Conservation (phyloP, 92 coral and sea anemone species). For the Phenganax marumi region DNA sequence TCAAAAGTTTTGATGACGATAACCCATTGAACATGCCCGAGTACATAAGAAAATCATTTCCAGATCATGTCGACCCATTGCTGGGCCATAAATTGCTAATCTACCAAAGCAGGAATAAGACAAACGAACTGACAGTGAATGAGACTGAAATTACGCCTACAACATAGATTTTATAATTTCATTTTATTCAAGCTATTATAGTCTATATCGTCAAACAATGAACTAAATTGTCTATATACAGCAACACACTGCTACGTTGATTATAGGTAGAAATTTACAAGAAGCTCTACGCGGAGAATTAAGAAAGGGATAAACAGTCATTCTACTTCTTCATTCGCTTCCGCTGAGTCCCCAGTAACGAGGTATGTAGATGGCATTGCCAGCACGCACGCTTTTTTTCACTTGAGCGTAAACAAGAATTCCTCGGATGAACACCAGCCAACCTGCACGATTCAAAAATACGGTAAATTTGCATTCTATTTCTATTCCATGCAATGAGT, state of each 20-base stretch:
- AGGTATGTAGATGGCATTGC: slow-evolving; percentile 62
- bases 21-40: too few relatives aligned
- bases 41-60: too few relatives aligned
- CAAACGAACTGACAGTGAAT: too few relatives aligned
- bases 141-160: too few relatives aligned
- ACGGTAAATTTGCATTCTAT: background rate
- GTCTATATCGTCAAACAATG: background rate
- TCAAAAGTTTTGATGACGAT: too few relatives aligned
- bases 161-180: too few relatives aligned
- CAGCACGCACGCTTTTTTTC: slow-evolving; percentile 75
- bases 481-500: background rate
- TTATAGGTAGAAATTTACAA: background rate
- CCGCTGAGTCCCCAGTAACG: slow-evolving; percentile 73
- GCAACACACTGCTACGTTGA: background rate
- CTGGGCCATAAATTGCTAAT: too few relatives aligned
- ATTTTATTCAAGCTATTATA: too few relatives aligned
- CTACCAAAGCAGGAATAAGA: too few relatives aligned
- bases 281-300: background rate
- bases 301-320: slow-evolving; percentile 4
- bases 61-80: too few relatives aligned
- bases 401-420: slow-evolving; percentile 80
- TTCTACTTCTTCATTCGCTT: background rate
- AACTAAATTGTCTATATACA: slow-evolving; percentile 9
- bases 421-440: slow-evolving; percentile 88
- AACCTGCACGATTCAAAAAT: slow-evolving; percentile 54